Percentiles rank a stretch among this genome's conserved stretches.
Evolutionary conservation across 2,888 invertebrate species (phyloP).

Genomic region (Tryphoninae sp.): DNA sequence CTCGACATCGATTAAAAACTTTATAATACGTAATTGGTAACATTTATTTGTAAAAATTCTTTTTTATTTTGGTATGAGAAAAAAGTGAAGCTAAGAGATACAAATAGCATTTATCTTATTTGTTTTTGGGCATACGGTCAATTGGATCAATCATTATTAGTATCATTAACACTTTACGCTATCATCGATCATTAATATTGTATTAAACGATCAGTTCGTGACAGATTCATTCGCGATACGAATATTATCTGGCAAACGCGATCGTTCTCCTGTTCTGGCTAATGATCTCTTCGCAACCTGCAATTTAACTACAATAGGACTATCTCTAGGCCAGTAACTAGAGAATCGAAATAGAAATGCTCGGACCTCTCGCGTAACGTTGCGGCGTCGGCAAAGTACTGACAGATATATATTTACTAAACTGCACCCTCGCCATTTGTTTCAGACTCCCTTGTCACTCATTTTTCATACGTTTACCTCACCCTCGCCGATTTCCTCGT

Average conservation of each 20-base stretch:
- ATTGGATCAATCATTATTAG: conserved; percentile 43
- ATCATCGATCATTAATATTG: conserved; percentile 19
- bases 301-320: conserved; percentile 54
- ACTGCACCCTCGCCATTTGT: conserved; percentile 74
- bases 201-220: conserved; percentile 51
- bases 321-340: neutral
- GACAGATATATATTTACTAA: conserved; percentile 1
- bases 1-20: too few relatives aligned
- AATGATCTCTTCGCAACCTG: conserved; percentile 47
- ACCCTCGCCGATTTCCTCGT: conserved; percentile 56
- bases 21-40: too few relatives aligned
- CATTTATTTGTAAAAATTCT: too few relatives aligned
- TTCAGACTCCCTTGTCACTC: conserved; percentile 74
- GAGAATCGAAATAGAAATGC: conserved; percentile 27
- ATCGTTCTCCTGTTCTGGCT: conserved; percentile 43
- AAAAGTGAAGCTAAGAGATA: too few relatives aligned
- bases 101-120: neutral
- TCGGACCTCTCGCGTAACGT: conserved; percentile 2
- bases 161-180: conserved; percentile 15
- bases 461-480: conserved; percentile 76
- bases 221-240: conserved; percentile 35
- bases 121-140: too few relatives aligned
- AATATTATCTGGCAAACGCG: conserved; percentile 41
- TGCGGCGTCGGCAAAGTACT: neutral
- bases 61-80: too few relatives aligned